Base-by-base conservation (phyloP, 2,113 vertebrate genomes). In the Pluvialis apricaria region DNA sequence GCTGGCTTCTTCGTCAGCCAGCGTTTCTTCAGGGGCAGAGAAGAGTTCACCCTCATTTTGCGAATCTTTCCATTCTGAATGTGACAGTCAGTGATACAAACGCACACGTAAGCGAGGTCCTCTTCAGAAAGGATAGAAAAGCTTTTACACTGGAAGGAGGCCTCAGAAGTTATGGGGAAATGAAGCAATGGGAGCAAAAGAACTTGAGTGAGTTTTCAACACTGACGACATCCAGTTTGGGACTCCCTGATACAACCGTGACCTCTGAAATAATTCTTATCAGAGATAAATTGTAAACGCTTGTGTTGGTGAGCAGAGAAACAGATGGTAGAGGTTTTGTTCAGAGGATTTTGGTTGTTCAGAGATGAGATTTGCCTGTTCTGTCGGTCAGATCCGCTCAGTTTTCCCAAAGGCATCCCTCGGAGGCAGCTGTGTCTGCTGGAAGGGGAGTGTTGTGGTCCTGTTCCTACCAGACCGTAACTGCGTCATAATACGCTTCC, bases 221-320 rank as follows among this genome's bases (percentile, higher is more conserved):
- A 49, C 62, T 45, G 52, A 21, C 15, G 34, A 36, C 40, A 14
- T 6, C 18, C 51, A 49, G 36, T 57, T 82, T 71, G 52, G 21
- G 31, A 44, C 34, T 68, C 26, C 11, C 34, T 62, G 54, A 21
- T 49, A 28, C 0, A 0, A 28, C 18, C n/a, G 3, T 2, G 3
- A 21, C 36, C 17, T 92, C 54, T n/a, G 29, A 19, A 77, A 57
- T 42, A 85, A 40, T 52, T 91, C 24, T 58, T 62, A 18, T 10
- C 21, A 38, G 51, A 61, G 65, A n/a, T 47, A 64, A n/a, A 15
- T 51, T 55, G 62, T 60, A 29, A 52, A 57, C 9, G 19, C 36
- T 72, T 58, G 47, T 34, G 45, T 57, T 71, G 61, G 15, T 73
- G 42, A 86, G 61, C 26, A 49, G 36, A 75, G 38, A 25, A 29